These are phyloP conservation scores for Harpagifer antarcticus DNA, from an alignment of 2,797 vertebrate genomes.

Conservation along the genomic window DNA sequence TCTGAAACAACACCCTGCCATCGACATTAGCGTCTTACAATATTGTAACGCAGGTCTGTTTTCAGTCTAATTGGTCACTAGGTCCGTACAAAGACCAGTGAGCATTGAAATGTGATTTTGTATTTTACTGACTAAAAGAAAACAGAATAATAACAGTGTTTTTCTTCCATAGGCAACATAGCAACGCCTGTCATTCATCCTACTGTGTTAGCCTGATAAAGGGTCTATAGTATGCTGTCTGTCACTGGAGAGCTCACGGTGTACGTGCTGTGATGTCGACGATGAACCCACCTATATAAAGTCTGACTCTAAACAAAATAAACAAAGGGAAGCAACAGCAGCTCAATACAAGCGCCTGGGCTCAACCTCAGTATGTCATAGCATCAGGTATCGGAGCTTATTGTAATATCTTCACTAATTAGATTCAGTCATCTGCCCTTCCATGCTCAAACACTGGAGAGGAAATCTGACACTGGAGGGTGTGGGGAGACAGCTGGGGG, in stretches of 20 bases:
- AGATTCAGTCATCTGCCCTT: slow-evolving; percentile 83
- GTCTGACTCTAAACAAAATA: slow-evolving; percentile 50
- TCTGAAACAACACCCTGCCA: not conserved
- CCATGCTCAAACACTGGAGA: slow-evolving; percentile 71
- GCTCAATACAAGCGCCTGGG: slow-evolving; percentile 67
- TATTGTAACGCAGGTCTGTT: not conserved
- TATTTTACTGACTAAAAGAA: not conserved
- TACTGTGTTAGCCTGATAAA: not conserved
- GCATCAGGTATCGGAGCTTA: slow-evolving; percentile 83
- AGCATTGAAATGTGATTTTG: not conserved
- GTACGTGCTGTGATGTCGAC: slow-evolving; percentile 1
- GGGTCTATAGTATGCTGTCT: not conserved
- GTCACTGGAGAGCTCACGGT: slow-evolving; percentile 21
- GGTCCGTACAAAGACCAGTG: not conserved
- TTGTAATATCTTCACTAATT: slow-evolving; percentile 85
- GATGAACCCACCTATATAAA: slow-evolving; percentile 32
- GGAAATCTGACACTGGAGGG: slow-evolving; percentile 81
- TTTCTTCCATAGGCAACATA: not conserved
- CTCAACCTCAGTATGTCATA: slow-evolving; percentile 74
- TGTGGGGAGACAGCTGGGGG: slow-evolving; percentile 64
- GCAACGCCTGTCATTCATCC: too few relatives aligned
- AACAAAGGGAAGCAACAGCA: slow-evolving; percentile 69
- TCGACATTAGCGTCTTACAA: not conserved
- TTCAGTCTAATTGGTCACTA: not conserved
- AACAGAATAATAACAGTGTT: not conserved